A percentile compares a stretch with the other conserved stretches of the same genome.
Evolutionary conservation across 35 echinoderm and acorn worm genomes (phyloP).

Genomic region (Amphiura filiformis): DNA sequence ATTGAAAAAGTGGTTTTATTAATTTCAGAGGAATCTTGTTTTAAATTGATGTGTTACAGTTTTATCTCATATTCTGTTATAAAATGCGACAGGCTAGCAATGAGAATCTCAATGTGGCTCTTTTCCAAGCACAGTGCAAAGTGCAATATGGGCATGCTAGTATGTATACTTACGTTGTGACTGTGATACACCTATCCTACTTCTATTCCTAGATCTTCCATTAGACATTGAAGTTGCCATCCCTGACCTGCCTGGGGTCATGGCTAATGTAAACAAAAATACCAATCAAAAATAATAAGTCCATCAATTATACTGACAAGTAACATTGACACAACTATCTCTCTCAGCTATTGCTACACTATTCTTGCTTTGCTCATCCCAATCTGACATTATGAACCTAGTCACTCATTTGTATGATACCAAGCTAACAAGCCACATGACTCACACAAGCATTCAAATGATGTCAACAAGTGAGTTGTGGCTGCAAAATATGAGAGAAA

Average conservation of each 20-base stretch:
- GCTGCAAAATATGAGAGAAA: too few relatives aligned
- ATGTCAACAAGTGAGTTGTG: too few relatives aligned
- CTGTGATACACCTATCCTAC: slow-evolving; percentile 83
- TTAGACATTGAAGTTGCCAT: slow-evolving; percentile 49
- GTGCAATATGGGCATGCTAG: too few relatives aligned
- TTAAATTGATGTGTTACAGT: too few relatives aligned
- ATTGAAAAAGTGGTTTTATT: too few relatives aligned
- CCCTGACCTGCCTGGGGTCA: slow-evolving; percentile 24
- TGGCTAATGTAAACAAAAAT: slow-evolving; percentile 47
- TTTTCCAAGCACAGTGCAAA: too few relatives aligned
- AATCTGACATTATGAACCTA: neutral
- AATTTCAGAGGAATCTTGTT: too few relatives aligned
- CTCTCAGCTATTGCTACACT: neutral
- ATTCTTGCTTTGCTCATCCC: neutral
- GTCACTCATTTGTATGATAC: neutral
- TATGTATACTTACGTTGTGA: slow-evolving; percentile 91
- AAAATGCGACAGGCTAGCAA: too few relatives aligned
- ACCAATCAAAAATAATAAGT: neutral
- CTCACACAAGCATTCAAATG: too few relatives aligned
- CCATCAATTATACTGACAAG: too few relatives aligned
- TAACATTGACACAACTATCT: neutral
- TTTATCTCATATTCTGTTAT: too few relatives aligned
- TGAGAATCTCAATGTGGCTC: too few relatives aligned
- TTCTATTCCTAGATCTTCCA: slow-evolving; percentile 64
- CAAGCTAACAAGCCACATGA: neutral